Percentiles rank a stretch among this genome's conserved stretches.
Conservation (phyloP, 2,888 invertebrate genomes). For the Himalopsyche japonica region DNA sequence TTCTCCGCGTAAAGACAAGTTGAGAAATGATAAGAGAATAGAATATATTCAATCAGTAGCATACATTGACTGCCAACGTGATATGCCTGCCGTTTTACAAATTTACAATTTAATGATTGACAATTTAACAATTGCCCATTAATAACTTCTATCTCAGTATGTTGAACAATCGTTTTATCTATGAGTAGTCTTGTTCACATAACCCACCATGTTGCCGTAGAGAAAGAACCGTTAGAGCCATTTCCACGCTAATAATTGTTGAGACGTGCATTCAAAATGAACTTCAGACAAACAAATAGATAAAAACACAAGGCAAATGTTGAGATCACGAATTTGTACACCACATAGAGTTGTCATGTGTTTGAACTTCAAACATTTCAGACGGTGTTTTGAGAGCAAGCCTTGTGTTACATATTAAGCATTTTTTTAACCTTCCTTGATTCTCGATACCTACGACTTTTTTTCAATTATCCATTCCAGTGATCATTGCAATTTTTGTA, state of each 20-base stretch:
- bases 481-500: no score
- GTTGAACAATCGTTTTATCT: background rate
- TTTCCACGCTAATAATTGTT: constrained; percentile 2
- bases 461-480: no score
- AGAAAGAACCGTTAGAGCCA: background rate
- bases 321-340: background rate
- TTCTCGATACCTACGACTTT: no score
- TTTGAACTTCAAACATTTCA: background rate
- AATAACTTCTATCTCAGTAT: background rate
- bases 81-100: no score
- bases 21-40: no score
- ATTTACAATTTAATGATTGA: no score
- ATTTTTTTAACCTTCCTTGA: no score
- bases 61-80: no score
- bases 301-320: background rate
- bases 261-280: background rate
- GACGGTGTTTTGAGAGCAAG: background rate
- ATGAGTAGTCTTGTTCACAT: background rate
- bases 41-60: no score
- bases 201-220: background rate
- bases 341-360: background rate
- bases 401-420: background rate
- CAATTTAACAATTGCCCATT: no score
- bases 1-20: no score
- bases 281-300: background rate